These are phyloP conservation scores for Xylota segnis DNA, from an alignment of 2,888 invertebrate species.

Conservation along the genomic window DNA sequence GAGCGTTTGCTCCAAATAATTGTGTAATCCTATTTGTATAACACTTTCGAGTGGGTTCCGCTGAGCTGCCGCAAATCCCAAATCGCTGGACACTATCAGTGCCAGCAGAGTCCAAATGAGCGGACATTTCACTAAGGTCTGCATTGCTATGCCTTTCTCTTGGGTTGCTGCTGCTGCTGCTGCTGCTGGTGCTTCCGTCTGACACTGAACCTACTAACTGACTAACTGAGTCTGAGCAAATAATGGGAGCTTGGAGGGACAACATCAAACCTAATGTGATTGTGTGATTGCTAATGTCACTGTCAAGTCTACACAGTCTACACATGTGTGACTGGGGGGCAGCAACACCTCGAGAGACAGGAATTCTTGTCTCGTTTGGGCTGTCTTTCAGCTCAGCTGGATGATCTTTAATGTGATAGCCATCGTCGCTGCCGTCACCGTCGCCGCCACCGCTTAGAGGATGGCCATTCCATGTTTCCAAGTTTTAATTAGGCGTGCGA, in stretches of 20 bases:
- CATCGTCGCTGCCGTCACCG: too few relatives aligned
- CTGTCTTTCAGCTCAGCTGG: not conserved
- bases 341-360: conserved; percentile 4
- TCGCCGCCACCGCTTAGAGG: not conserved
- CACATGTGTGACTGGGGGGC: conserved; percentile 4
- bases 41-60: conserved; percentile 43
- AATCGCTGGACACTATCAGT: conserved; percentile 9
- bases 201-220: conserved; percentile 33
- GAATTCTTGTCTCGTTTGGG: conserved; percentile 40
- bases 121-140: not conserved
- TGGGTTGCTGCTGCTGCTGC: not conserved
- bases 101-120: conserved; percentile 15
- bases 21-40: conserved; percentile 58
- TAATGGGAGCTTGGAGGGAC: conserved; percentile 27
- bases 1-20: conserved; percentile 56
- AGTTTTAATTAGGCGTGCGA: conserved; percentile 1
- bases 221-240: conserved; percentile 30
- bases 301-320: conserved; percentile 53
- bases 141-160: conserved; percentile 35
- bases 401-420: not conserved
- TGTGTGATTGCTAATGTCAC: conserved; percentile 49
- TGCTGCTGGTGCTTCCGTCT: conserved; percentile 29
- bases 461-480: not conserved
- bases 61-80: conserved; percentile 18
- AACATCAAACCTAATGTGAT: conserved; percentile 7